Conservation (phyloP, 2,888 invertebrate species). For the Drosophila meridiana region DNA sequence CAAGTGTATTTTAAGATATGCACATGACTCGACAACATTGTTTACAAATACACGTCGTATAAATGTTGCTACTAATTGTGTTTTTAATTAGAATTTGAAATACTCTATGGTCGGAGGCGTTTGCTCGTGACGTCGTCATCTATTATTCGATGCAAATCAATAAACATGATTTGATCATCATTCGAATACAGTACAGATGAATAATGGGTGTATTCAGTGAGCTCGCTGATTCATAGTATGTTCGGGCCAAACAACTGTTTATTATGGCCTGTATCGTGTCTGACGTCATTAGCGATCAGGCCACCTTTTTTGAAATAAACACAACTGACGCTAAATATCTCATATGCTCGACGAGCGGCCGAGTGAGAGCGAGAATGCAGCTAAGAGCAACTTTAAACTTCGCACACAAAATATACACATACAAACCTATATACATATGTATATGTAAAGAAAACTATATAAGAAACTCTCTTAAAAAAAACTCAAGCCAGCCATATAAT, state of each 20-base stretch:
- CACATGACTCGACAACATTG: slow-evolving; percentile 39
- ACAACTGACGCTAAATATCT: slow-evolving; percentile 13
- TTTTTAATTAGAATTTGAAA: slow-evolving; percentile 36
- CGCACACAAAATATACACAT: too few relatives aligned
- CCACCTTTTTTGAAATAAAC: slow-evolving; percentile 57
- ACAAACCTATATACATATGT: not conserved
- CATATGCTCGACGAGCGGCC: not conserved
- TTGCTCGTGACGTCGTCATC: slow-evolving; percentile 17
- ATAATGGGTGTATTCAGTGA: not conserved
- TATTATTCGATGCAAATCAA: not conserved
- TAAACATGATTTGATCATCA: slow-evolving; percentile 27
- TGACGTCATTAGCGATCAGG: slow-evolving; percentile 74
- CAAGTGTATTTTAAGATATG: slow-evolving; percentile 44
- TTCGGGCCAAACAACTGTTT: slow-evolving; percentile 35
- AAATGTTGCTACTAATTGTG: slow-evolving; percentile 11
- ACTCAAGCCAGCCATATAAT: not conserved
- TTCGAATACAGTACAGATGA: slow-evolving; percentile 10
- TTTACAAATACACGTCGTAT: slow-evolving; percentile 10
- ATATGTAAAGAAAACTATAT: not conserved
- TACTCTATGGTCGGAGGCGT: not conserved
- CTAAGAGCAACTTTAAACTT: not conserved
- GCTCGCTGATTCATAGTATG: slow-evolving; percentile 36
- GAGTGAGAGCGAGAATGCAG: slow-evolving; percentile 7
- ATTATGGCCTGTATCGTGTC: slow-evolving; percentile 17
- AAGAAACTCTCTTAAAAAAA: slow-evolving; percentile 14